Base-by-base conservation (phyloP, 2,888 invertebrate genomes). In the Acanthosepion esculentum region DNA sequence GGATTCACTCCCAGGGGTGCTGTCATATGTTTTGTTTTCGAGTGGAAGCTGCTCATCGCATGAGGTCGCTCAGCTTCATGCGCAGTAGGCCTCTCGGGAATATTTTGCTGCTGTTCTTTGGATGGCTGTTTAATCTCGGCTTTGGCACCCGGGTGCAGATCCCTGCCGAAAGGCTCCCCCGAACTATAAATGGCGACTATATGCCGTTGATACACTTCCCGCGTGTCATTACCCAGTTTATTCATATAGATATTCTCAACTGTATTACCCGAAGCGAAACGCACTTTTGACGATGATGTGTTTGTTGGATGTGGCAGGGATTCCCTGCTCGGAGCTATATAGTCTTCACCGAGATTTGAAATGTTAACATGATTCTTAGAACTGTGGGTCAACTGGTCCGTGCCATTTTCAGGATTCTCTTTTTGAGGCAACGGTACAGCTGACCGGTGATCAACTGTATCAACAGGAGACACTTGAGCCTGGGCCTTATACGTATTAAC, bases 171-270 rank as follows among this genome's bases (percentile, higher is more conserved):
- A 33, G n/a, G 78, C 15, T 78, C 78, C 5, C n/a, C 78, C 3
- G 78, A 33, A 33, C n/a, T 33, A n/a, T 78, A 78, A 15, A 78
- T 78, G 15, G 78, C 78, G 33, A 33, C n/a, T 78, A 78, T 33
- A 33, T 78, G 78, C 15, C n/a, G 78, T 0, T 78, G 78, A 33
- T 78, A 78, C 12, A 1, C 78, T 5, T 78, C 78, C 18, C 78
- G 78, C 0, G 78, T 10, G 33, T 78, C 78, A 4, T 33, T 78
- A n/a, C 78, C 78, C 78, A 96, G 95, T 94, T 96, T 96, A 33
- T 95, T 96, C 95, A 97, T 97, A 95, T 97, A 97, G 8, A 97
- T 97, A 95, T 97, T 97, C 64, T 97, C 97, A 64, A 97, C 97
- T 94, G 97, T 97, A 96, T 96, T 97, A 95, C 97, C 97, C 12